Conservation (phyloP, 2,113 vertebrate genomes). For the Leptocoma aspasia region DNA sequence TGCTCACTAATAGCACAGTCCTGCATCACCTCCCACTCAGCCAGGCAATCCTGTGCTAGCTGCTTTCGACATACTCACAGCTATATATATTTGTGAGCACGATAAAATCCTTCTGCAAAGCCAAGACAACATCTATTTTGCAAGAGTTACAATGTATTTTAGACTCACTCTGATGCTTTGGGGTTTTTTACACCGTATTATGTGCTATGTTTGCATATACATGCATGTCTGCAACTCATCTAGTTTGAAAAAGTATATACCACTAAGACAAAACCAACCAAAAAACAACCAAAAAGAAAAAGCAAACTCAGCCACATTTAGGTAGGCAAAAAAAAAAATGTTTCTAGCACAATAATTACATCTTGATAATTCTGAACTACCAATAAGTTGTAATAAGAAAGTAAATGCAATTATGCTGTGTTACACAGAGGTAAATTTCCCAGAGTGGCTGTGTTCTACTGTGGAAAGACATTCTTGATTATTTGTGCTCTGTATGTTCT, state of each 20-base stretch:
- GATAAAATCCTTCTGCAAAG: conserved; percentile 67
- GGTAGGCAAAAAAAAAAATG: not conserved
- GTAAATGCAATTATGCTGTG: not conserved
- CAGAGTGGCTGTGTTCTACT: not conserved
- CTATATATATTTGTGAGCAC: conserved; percentile 74
- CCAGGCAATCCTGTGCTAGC: conserved; percentile 70
- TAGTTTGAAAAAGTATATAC: not conserved
- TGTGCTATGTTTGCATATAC: not conserved
- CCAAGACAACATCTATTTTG: conserved; percentile 47
- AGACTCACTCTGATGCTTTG: conserved; percentile 19
- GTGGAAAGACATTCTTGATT: not conserved
- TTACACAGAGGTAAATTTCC: not conserved
- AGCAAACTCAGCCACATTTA: not conserved
- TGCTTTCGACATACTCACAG: conserved; percentile 74
- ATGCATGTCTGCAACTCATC: not conserved
- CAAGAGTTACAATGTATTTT: conserved; percentile 50
- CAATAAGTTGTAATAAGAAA: not conserved
- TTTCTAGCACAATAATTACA: not conserved
- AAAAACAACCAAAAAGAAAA: not conserved
- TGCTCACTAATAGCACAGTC: conserved; percentile 81
- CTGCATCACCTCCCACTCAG: conserved; percentile 80
- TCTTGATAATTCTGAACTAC: not conserved
- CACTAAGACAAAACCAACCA: not conserved
- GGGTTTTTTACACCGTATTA: not conserved
- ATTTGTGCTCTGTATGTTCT: not conserved